Conservation (phyloP, 1,140 invertebrate species). For the Lepidurus packardi region DNA sequence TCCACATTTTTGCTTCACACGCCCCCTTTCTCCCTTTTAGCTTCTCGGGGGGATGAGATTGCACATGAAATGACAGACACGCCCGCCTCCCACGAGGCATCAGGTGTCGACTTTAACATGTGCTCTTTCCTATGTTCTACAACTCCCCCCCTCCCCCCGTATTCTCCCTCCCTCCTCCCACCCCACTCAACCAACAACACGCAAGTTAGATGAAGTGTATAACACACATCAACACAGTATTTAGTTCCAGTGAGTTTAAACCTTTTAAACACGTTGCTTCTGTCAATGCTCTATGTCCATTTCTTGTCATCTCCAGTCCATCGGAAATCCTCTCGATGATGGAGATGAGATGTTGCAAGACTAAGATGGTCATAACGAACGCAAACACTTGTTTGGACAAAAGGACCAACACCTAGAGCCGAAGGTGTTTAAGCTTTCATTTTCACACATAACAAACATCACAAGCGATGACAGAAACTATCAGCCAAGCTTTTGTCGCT, state of each 20-base stretch:
- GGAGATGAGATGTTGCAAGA: too few species aligned
- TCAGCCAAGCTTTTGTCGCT: not conserved
- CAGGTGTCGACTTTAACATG: slow-evolving; percentile 11
- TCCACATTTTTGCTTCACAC: slow-evolving; percentile 3
- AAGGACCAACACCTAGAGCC: not conserved
- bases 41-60: slow-evolving; percentile 14
- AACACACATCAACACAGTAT: too few species aligned
- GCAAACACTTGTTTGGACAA: not conserved
- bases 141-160: not conserved
- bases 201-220: too few species aligned
- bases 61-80: not conserved
- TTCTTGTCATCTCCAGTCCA: too few species aligned
- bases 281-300: too few species aligned
- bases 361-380: not conserved
- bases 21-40: slow-evolving; percentile 1
- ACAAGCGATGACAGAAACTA: not conserved
- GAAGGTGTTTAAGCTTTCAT: not conserved
- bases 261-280: too few species aligned
- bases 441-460: not conserved
- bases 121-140: not conserved
- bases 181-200: not conserved
- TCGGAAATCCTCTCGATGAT: too few species aligned
- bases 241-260: too few species aligned
- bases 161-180: not conserved
- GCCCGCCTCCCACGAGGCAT: slow-evolving; percentile 4